A percentile compares a stretch with the other conserved stretches of the same genome.
phyloP scores from a whole-genome alignment of 2,113 vertebrate genomes.

The Tichodroma muraria region DNA sequence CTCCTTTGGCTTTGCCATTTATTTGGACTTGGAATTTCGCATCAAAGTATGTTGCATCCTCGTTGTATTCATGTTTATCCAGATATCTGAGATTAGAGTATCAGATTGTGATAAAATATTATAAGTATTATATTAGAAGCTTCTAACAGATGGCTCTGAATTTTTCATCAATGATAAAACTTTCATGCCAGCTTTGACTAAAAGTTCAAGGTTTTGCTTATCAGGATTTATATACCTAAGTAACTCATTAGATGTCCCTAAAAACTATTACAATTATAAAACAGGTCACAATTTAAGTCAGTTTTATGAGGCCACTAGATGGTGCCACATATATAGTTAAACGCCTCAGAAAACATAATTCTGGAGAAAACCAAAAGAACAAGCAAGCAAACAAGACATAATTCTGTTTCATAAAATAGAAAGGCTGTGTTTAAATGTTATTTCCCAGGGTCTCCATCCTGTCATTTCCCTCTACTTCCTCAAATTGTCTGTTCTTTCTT shows the following conservation, averaged over 20 bases:
- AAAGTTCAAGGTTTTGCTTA: neutral
- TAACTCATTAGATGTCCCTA: neutral
- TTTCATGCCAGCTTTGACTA: fast-evolving
- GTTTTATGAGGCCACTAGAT: conserved; percentile 8
- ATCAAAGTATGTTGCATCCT: neutral
- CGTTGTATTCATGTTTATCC: fast-evolving
- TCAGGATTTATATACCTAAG: neutral
- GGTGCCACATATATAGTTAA: neutral
- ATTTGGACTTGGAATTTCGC: neutral
- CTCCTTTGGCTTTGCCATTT: neutral
- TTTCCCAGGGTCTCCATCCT: neutral
- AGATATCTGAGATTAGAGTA: neutral
- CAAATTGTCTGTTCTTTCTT: neutral
- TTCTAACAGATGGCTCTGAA: neutral
- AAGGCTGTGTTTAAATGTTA: neutral
- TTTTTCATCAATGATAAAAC: neutral
- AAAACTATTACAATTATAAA: neutral
- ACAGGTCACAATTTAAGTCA: neutral
- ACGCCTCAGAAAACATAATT: neutral
- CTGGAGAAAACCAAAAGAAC: neutral
- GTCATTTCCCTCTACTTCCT: neutral
- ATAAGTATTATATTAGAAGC: neutral
- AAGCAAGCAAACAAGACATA: neutral
- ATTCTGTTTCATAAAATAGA: neutral
- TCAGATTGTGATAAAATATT: neutral